Conservation (phyloP, 1,140 invertebrate species). For the Dermatophagoides farinae region DNA sequence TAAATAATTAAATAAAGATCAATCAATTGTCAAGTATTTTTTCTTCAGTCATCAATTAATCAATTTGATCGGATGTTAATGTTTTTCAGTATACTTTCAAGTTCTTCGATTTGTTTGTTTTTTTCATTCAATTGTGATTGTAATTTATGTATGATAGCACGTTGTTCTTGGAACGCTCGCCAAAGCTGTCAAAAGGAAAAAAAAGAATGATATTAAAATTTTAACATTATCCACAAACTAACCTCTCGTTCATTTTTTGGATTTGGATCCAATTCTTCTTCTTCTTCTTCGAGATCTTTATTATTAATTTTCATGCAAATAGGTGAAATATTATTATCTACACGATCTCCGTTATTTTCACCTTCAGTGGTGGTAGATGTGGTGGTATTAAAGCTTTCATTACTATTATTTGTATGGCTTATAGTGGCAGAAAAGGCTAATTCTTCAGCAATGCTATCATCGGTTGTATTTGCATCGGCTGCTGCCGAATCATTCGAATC, state of each 20-base stretch:
- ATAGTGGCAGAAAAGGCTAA: not conserved
- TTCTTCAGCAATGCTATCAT: conserved; percentile 4
- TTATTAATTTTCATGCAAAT: not conserved
- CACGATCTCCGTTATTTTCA: too few species aligned
- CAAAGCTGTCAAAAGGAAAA: not conserved
- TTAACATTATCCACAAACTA: not conserved
- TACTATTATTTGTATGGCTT: not conserved
- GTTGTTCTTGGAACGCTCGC: not conserved
- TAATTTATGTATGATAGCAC: conserved; percentile 2
- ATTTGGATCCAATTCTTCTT: conserved; percentile 9
- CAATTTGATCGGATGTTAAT: conserved; percentile 10
- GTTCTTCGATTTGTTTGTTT: conserved; percentile 10
- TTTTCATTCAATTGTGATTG: conserved; percentile 10
- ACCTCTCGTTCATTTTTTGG: conserved; percentile 12
- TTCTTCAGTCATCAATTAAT: conserved; percentile 9
- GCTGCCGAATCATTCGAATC: conserved; percentile 3
- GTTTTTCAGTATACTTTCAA: too few species aligned
- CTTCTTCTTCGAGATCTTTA: conserved; percentile 14
- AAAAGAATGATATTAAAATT: not conserved
- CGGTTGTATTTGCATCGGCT: not conserved
- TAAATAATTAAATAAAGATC: too few species aligned
- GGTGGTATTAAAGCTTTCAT: not conserved
- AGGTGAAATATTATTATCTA: not conserved
- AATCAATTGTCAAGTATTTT: too few species aligned
- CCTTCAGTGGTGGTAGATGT: too few species aligned